Evolutionary conservation across 92 coral and sea anemone genomes (phyloP).

Genomic region (Anthopleura xanthogrammica): DNA sequence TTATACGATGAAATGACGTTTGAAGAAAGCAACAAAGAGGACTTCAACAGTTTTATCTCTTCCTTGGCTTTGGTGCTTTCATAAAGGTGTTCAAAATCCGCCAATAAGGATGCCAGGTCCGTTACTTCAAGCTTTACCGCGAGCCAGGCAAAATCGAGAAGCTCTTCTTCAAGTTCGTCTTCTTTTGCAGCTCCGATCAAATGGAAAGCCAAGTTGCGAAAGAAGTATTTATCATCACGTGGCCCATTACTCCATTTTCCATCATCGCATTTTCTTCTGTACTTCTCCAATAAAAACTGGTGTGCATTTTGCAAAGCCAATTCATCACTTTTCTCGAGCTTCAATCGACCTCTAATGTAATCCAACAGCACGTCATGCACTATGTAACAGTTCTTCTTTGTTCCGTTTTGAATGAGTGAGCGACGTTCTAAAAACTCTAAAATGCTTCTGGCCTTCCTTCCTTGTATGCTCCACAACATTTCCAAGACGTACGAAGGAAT

Average conservation of each 20-base stretch:
- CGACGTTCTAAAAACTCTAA: slow-evolving; percentile 44
- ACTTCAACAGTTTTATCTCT: slow-evolving; percentile 38
- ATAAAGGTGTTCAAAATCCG: slow-evolving; percentile 46
- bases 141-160: slow-evolving; percentile 51
- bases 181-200: slow-evolving; percentile 44
- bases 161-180: slow-evolving; percentile 34
- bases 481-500: slow-evolving; percentile 54
- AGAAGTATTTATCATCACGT: slow-evolving; percentile 39
- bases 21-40: slow-evolving; percentile 56
- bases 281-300: slow-evolving; percentile 23
- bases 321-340: slow-evolving; percentile 16
- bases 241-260: slow-evolving; percentile 51
- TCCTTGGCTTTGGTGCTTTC: slow-evolving; percentile 14
- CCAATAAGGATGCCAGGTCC: slow-evolving; percentile 49
- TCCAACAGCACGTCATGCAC: slow-evolving; percentile 61
- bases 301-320: slow-evolving; percentile 22
- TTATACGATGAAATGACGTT: slow-evolving; percentile 41
- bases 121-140: slow-evolving; percentile 43
- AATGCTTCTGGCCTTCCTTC: slow-evolving; percentile 35
- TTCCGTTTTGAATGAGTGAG: slow-evolving; percentile 54
- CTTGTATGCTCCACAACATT: slow-evolving; percentile 44
- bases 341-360: slow-evolving; percentile 49
- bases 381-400: slow-evolving; percentile 32
- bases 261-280: slow-evolving; percentile 18
- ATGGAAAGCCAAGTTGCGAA: slow-evolving; percentile 54